Evolutionary conservation across 2,797 vertebrate species (phyloP).

Genomic region (Emydoidea blandingii): DNA sequence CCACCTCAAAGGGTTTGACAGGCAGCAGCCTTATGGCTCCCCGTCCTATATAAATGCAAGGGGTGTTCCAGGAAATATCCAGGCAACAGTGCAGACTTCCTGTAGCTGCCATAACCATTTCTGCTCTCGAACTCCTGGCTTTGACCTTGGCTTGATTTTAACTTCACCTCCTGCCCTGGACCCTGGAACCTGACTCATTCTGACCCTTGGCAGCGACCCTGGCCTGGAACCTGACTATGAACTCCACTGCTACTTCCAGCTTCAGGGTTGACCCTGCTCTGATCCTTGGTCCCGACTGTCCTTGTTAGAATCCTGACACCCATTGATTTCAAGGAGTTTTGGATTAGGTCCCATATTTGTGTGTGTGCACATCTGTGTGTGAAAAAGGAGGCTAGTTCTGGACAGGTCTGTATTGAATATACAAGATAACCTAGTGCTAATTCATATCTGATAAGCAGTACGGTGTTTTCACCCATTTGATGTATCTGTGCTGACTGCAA

Average conservation of each 20-base stretch:
- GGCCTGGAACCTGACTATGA: not conserved
- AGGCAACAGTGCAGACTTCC: not conserved
- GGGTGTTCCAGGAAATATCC: not conserved
- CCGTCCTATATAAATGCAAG: not conserved
- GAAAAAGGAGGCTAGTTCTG: rapidly evolving
- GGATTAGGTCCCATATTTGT: not conserved
- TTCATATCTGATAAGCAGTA: not conserved
- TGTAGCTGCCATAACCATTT: not conserved
- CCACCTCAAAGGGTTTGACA: not conserved
- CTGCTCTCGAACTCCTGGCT: not conserved
- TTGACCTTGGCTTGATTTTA: not conserved
- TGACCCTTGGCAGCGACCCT: not conserved
- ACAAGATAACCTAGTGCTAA: not conserved
- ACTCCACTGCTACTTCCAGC: not conserved
- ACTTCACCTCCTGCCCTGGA: not conserved
- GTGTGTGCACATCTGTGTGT: no score
- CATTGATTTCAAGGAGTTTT: rapidly evolving
- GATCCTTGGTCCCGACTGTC: not conserved
- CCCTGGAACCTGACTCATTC: not conserved
- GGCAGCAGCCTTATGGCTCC: not conserved
- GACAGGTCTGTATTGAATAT: not conserved
- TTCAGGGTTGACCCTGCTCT: not conserved
- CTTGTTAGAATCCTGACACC: not conserved
- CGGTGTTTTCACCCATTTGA: not conserved
- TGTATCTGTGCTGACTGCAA: not conserved